phyloP scores from a whole-genome alignment of 2,888 invertebrate genomes.

The Drosophila mimetica region DNA sequence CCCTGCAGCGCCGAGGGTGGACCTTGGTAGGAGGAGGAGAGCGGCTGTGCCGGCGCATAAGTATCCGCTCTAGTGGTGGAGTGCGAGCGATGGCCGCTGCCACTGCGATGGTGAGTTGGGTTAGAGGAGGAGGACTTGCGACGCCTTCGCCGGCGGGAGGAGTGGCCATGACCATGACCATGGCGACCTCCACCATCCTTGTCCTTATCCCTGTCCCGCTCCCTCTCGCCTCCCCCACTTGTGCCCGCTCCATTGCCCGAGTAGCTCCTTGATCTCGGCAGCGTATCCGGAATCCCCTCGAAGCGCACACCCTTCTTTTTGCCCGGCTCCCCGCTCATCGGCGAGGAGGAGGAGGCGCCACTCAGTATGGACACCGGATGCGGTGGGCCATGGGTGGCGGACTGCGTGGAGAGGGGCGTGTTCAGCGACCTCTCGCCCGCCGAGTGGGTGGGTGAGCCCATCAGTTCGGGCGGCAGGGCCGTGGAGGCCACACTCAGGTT shows the following conservation, averaged over 20 bases:
- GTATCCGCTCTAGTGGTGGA: conserved; percentile 82
- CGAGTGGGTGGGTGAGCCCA: conserved; percentile 82
- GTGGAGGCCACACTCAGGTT: conserved; percentile 86
- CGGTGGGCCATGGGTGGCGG: conserved; percentile 67
- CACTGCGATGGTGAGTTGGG: conserved; percentile 73
- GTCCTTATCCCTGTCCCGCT: conserved; percentile 56
- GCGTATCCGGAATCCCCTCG: conserved; percentile 84
- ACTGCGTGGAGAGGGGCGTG: conserved; percentile 79
- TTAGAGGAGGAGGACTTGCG: conserved; percentile 65
- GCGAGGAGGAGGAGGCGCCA: conserved; percentile 80
- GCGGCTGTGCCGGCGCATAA: conserved; percentile 81
- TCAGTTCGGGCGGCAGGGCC: conserved; percentile 81
- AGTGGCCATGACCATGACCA: conserved; percentile 82
- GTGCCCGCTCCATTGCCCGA: conserved; percentile 85
- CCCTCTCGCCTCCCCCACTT: conserved; percentile 50
- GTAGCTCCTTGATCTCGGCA: conserved; percentile 86
- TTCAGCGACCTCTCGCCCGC: conserved; percentile 80
- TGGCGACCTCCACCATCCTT: conserved; percentile 69
- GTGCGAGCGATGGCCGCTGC: conserved; percentile 78
- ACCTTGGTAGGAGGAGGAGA: conserved; percentile 82
- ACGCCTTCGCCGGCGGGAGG: conserved; percentile 80
- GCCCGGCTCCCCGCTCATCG: conserved; percentile 78
- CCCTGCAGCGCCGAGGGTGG: conserved; percentile 69
- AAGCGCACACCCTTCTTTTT: conserved; percentile 84
- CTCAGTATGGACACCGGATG: conserved; percentile 81